phyloP scores from a whole-genome alignment of 2,113 vertebrate genomes.

The Cyphomyrus plagiostoma region DNA sequence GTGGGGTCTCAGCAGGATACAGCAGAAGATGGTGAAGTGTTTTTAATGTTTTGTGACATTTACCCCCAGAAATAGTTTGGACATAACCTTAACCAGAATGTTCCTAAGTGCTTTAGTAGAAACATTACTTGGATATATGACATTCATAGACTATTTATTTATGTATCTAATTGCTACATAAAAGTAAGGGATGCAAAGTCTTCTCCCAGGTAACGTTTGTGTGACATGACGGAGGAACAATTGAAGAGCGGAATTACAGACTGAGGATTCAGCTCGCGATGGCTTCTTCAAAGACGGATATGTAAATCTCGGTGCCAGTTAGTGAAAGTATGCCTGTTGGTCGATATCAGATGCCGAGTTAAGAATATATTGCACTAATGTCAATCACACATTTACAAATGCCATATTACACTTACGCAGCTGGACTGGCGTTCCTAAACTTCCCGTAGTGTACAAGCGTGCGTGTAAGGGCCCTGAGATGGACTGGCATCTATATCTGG shows the following conservation, averaged over 20 bases:
- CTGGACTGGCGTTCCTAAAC: neutral
- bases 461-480: neutral
- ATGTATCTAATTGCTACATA: neutral
- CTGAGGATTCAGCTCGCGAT: neutral
- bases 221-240: neutral
- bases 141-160: neutral
- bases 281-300: neutral
- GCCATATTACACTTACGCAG: neutral
- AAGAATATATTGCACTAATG: neutral
- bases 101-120: slow-evolving; percentile 37
- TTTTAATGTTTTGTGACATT: slow-evolving; percentile 52
- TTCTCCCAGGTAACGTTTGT: neutral
- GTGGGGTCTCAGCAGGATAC: too few relatives aligned
- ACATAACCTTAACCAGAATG: slow-evolving; percentile 43
- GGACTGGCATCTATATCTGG: neutral
- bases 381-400: neutral
- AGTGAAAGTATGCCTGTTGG: neutral
- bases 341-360: neutral
- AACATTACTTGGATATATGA: neutral
- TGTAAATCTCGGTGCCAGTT: neutral
- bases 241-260: neutral
- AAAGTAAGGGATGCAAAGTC: neutral
- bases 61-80: slow-evolving; percentile 60
- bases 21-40: slow-evolving; percentile 49
- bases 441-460: neutral